Base-by-base conservation (phyloP, 2,797 vertebrate species). In the Anguilla marmorata region DNA sequence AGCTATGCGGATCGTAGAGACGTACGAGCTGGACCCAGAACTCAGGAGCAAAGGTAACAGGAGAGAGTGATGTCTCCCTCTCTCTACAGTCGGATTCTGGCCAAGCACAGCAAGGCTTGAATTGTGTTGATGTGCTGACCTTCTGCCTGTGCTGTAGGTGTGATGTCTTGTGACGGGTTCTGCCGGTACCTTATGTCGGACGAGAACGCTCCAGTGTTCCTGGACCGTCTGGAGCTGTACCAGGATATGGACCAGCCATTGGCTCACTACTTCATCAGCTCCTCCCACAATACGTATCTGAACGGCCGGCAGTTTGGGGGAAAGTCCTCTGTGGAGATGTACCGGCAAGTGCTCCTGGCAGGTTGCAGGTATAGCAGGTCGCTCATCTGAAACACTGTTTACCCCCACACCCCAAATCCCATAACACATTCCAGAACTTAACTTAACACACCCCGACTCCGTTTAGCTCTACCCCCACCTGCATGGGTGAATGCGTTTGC, bases 141-240 rank as follows among this genome's bases (percentile, higher is more conserved):
- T 37, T 74, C 69, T 74, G 37, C 74, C 74, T 11, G 33, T 79
- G 74, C 84, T 74, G 21, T 88, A 99, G 99, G 97, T 50, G 93
- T 89, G 16, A 99, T 99, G 96, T 99, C 98, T 89, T 97, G 97
- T 8, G 98, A 99, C 84, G 98, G 99, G 0, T 99, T 99, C 94
- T 99, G 98, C 91, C 96, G 97, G 89, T 99, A 99, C 88, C 94
- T 99, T 93, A 99, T 99, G 98, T 99, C 98, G n/a, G 98, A 99
- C 76, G 98, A 99, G 94, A 99, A 99, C 14, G 98, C 98, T 0
- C 98, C 99, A 0, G 98, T 99, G 92, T 99, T 99, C 92, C 92
- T 99, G 91, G 99, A 99, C 91, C 97, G 97, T 11, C 94, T 99
- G 93, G 98, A 99, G 91, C 93, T 98, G 33, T 99, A 98, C 93